Evolutionary conservation across 2,888 invertebrate species (phyloP), one percentile per base, ranked within the genome.

Genomic region (Nymphalis urticae): DNA sequence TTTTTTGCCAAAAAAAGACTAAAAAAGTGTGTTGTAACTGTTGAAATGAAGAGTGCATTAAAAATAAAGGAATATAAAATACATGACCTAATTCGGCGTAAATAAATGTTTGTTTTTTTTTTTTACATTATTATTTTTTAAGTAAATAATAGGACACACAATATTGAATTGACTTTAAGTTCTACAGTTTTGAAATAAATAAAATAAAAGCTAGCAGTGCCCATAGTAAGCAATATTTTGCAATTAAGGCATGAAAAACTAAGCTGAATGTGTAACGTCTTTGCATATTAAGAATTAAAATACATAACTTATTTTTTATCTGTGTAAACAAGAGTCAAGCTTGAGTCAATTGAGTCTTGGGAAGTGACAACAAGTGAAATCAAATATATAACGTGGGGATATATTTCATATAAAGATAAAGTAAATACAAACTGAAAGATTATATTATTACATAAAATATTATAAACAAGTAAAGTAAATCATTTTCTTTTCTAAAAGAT

Each of bases 311-410:
- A 42, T 17, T 54, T 24, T 17, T 16, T 16, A 54, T 54, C 24
- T 27, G 17, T 54, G 16, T 17, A 32, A 56, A 7, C 8, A 56
- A 32, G 56, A 54, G 54, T 54, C 54, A 54, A 50, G 19, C 19
- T 50, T 54, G 27, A 54, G 13, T 24, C 53, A 53, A 53, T 53
- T 21, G 21, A 24, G 10, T 10, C 21, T 19, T 8, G 5, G 13
- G 13, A 19, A 58, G 17, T 58, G 36, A 58, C 19, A 19, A 42
- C 58, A 58, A 58, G 42, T 58, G 19, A 36, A 58, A 42, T 1
- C 58, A 36, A 58, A 42, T 42, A 58, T n/a, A 58, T 19, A 58
- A 58, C 58, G 58, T 58, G 36, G 19, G 56, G 36, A 58, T 42
- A 19, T 58, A 58, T 58, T 58, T 19, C 17, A n/a, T n/a, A n/a